Percentiles rank a stretch among this genome's conserved stretches.
Conservation (phyloP, 2,888 invertebrate genomes). For the Neoascia interrupta region DNA sequence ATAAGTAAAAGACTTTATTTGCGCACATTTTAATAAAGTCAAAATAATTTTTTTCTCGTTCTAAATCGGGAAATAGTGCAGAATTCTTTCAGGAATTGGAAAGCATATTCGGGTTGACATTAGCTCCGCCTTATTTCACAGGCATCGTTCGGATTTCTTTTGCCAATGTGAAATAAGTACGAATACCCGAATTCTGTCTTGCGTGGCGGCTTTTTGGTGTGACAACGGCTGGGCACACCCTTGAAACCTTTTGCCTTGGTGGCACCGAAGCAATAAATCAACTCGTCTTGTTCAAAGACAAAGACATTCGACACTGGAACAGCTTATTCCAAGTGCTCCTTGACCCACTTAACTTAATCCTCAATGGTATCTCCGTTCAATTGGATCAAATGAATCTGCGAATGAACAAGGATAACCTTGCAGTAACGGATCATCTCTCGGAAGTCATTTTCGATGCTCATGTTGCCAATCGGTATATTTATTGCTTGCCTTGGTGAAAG, state of each 20-base stretch:
- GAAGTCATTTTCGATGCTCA: constrained; percentile 97
- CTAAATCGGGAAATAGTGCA: no score
- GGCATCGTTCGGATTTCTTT: no score
- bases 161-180: no score
- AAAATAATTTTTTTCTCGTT: no score
- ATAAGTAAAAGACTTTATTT: no score
- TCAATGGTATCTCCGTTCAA: constrained; percentile 97
- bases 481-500: constrained; percentile 98
- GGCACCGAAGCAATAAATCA: constrained; percentile 99
- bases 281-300: constrained; percentile 98
- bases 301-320: constrained; percentile 92
- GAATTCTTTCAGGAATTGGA: no score
- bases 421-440: constrained; percentile 99
- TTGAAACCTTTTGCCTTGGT: constrained; percentile 99
- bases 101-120: no score
- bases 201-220: constrained; percentile 99
- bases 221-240: constrained; percentile 99
- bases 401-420: constrained; percentile 97
- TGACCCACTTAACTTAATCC: constrained; percentile 98
- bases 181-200: no score
- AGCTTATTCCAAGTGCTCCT: constrained; percentile 96
- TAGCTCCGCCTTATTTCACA: no score
- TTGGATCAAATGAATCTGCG: constrained; percentile 99
- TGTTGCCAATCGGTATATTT: constrained; percentile 99
- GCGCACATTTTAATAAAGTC: no score